Base-by-base conservation (phyloP, 2,797 vertebrate species). In the Hippocampus kuda region DNA sequence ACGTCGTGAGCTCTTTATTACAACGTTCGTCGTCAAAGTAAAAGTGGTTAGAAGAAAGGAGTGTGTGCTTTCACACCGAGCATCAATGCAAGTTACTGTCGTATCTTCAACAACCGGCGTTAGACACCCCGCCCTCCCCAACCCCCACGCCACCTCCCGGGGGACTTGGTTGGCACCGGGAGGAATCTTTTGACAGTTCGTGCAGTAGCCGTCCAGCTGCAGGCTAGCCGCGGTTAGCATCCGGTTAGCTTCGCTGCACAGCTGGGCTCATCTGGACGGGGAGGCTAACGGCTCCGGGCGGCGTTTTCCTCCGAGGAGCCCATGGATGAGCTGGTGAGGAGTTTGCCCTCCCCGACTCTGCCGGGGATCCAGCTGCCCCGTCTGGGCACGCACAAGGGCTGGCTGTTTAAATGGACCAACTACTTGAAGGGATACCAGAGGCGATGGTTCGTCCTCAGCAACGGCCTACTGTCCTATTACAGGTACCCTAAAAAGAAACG, bases 391-490 rank as follows among this genome's bases (percentile, higher is more conserved):
- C 88, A 92, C 85, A 92, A 86, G 75, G 95, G 95, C 68, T 97
- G 94, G 94, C 93, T 98, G 42, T 93, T 94, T 82, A 98, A 98
- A 88, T 98, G 95, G 95, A 97, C 95, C 81, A 97, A 97, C 91
- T 96, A 97, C 82, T 88, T 98, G 85, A 97, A 98, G 86, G 95
- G 95, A 24, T 98, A 97, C 87, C 95, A 98, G 88, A 89, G 94
- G 66, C 94, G 95, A 61, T 89, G 91, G 91, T 92, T 91, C 75
- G 91, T 92, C 71, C 89, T 92, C 61, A 92, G 91, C 68, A 91
- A 92, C 83, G 90, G 91, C 86, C 89, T 92, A 56, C 87, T 92
- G 77, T 92, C 91, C 71, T 92, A 92, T 70, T 92, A 92, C 87
- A 92, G 91, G 86, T 88, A 77, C 69, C 6, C 2, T 9, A 54